Percentiles rank a stretch among this genome's conserved stretches.
Conservation (phyloP, 1,140 invertebrate species). For the Cheumatopsyche charites region DNA sequence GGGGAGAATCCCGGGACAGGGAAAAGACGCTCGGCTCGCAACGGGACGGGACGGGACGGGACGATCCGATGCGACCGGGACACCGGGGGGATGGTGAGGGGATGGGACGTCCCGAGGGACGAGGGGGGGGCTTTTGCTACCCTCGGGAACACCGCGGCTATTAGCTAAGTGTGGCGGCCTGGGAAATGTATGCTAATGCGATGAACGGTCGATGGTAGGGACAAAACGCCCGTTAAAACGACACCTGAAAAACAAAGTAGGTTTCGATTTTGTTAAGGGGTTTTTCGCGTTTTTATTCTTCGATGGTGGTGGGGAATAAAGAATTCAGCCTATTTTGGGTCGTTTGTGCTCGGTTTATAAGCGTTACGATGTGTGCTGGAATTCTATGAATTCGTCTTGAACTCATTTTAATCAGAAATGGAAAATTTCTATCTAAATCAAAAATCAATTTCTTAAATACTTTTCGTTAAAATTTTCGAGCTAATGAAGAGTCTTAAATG, state of each 20-base stretch:
- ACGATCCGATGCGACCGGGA: background rate
- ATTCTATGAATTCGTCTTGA: too few relatives aligned
- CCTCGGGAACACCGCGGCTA: slow-evolving; percentile 1
- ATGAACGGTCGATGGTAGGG: slow-evolving; percentile 18
- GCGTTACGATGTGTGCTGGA: too few relatives aligned
- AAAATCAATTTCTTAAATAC: too few relatives aligned
- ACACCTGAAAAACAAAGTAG: background rate
- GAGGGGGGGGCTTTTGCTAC: background rate
- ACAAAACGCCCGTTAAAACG: background rate
- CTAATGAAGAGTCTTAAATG: too few relatives aligned
- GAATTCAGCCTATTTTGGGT: too few relatives aligned
- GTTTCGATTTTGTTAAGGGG: too few relatives aligned
- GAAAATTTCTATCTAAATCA: too few relatives aligned
- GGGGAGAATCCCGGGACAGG: background rate
- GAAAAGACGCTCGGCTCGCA: background rate
- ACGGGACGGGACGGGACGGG: background rate
- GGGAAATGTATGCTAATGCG: slow-evolving; percentile 37
- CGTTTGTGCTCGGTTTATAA: too few relatives aligned
- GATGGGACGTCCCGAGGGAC: background rate
- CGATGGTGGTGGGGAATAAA: too few relatives aligned
- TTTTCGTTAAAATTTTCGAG: too few relatives aligned
- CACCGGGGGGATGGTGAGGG: background rate
- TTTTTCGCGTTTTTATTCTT: too few relatives aligned
- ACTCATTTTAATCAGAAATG: too few relatives aligned
- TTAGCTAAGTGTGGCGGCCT: slow-evolving; percentile 36